phyloP scores from a whole-genome alignment of 2,888 invertebrate species.

The Teleogryllus oceanicus region DNA sequence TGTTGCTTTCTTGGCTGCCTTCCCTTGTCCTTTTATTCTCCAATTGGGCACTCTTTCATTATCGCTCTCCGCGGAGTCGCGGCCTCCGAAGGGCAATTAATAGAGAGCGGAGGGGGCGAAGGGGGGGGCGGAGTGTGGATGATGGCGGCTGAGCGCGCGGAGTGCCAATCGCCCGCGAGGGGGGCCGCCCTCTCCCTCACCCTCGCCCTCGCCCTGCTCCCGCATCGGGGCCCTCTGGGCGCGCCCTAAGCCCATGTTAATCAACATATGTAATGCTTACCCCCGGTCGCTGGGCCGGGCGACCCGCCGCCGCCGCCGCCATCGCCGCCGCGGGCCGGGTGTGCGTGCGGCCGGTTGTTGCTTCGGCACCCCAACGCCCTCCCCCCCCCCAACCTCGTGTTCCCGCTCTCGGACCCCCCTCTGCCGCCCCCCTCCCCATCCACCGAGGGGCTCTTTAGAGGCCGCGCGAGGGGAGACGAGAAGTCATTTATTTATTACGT shows the following conservation, averaged over 20 bases:
- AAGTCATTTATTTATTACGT: constrained; percentile 18
- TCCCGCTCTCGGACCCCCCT: background rate
- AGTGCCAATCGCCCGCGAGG: no score
- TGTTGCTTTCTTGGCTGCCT: no score
- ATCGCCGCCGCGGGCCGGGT: no score
- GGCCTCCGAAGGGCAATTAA: no score
- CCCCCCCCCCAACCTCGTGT: background rate
- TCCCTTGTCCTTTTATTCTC: no score
- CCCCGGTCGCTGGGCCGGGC: background rate
- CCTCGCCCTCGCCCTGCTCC: background rate
- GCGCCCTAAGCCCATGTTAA: background rate
- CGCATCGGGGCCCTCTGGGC: background rate
- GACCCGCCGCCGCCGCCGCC: background rate
- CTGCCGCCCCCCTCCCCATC: background rate
- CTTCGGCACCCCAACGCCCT: background rate
- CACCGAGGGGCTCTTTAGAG: background rate
- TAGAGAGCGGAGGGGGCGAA: no score
- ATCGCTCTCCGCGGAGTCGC: no score
- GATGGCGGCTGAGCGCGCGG: no score
- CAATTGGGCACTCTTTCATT: no score
- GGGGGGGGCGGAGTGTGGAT: no score
- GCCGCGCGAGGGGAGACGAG: background rate
- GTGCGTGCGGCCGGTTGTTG: background rate
- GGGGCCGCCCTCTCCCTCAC: background rate
- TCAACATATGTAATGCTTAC: constrained; percentile 18